phyloP scores from a whole-genome alignment of 2,113 vertebrate species.

The Pavo muticus region DNA sequence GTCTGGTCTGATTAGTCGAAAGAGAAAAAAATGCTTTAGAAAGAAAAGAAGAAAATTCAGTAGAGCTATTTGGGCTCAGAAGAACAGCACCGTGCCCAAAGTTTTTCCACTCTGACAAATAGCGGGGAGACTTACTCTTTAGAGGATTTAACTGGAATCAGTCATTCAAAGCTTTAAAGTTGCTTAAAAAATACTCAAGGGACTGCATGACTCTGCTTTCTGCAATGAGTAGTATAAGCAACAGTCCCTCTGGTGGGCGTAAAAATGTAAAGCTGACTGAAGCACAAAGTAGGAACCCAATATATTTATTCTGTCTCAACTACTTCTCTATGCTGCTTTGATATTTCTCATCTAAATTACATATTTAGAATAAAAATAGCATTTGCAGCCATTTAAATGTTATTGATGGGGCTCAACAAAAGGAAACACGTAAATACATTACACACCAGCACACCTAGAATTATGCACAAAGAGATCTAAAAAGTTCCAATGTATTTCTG shows the following conservation, averaged over 20 bases:
- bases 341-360: background rate
- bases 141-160: slow-evolving; percentile 2
- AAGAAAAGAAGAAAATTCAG: background rate
- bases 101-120: background rate
- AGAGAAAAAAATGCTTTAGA: background rate
- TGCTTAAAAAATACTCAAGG: background rate
- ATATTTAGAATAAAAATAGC: background rate
- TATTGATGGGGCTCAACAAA: background rate
- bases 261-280: background rate
- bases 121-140: background rate
- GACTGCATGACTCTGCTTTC: background rate
- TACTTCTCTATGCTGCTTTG: background rate
- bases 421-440: rapidly evolving
- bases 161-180: slow-evolving; percentile 11
- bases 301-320: background rate
- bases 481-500: background rate
- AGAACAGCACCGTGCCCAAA: background rate
- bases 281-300: background rate
- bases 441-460: background rate
- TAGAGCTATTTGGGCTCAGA: background rate
- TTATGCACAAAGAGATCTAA: rapidly evolving
- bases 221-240: background rate
- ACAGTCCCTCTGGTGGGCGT: slow-evolving; percentile 63
- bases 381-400: background rate
- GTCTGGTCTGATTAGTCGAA: background rate